Evolutionary conservation across 2,888 invertebrate species (phyloP).

Genomic region (Polydrusus cervinus): DNA sequence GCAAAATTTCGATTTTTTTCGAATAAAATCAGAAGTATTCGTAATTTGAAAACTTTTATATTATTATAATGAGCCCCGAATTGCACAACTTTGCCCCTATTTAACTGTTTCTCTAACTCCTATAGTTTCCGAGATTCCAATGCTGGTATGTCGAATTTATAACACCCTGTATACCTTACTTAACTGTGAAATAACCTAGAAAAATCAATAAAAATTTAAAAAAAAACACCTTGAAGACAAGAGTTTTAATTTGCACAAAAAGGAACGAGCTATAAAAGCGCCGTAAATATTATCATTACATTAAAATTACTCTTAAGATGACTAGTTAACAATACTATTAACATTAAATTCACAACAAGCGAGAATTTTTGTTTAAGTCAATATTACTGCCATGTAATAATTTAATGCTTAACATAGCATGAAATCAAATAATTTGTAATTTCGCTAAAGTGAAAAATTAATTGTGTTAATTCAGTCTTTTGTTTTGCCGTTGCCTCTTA

Average conservation of each 20-base stretch:
- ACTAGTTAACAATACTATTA: not conserved
- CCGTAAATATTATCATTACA: not conserved
- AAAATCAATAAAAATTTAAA: not conserved
- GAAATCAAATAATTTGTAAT: conserved; percentile 6
- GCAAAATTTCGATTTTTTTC: no score
- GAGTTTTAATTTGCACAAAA: not conserved
- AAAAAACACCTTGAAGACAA: not conserved
- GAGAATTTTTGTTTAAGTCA: not conserved
- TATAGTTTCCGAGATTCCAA: no score
- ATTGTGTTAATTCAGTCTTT: not conserved
- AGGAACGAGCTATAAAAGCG: not conserved
- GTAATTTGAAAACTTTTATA: no score
- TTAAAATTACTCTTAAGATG: not conserved
- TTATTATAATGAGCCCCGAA: no score
- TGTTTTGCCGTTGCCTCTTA: not conserved
- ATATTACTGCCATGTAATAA: not conserved
- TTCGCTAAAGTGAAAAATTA: conserved; percentile 11
- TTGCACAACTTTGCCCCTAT: no score
- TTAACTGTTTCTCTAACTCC: no score
- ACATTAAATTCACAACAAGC: not conserved
- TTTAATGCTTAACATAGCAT: not conserved
- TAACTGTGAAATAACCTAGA: no score
- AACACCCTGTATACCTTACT: no score
- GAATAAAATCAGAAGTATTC: no score
- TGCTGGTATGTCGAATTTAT: no score